A percentile compares a stretch with the other conserved stretches of the same genome.
phyloP scores from a whole-genome alignment of 2,888 invertebrate genomes.

The Eremobia ochroleuca region DNA sequence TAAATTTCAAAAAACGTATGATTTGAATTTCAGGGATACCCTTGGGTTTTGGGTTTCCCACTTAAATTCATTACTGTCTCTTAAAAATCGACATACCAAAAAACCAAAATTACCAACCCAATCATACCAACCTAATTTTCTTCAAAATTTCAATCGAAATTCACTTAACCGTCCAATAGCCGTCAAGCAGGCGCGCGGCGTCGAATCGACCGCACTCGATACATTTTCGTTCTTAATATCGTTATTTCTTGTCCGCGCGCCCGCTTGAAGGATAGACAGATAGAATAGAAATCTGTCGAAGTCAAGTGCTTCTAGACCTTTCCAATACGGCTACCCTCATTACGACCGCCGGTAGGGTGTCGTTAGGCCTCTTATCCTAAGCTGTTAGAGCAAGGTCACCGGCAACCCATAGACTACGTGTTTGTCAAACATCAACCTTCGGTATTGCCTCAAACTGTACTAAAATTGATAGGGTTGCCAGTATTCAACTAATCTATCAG shows the following conservation, averaged over 20 bases:
- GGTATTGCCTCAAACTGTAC: not conserved
- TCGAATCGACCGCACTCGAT: too few species aligned
- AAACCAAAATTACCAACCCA: not conserved
- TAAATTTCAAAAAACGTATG: too few species aligned
- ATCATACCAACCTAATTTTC: too few species aligned
- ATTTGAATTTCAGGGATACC: too few species aligned
- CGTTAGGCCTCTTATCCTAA: slow-evolving; percentile 42
- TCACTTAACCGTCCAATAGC: slow-evolving; percentile 40
- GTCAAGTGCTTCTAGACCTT: slow-evolving; percentile 38
- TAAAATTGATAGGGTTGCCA: slow-evolving; percentile 39
- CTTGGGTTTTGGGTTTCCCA: too few species aligned
- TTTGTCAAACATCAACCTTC: slow-evolving; percentile 47
- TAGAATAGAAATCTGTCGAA: slow-evolving; percentile 36
- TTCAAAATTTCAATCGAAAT: slow-evolving; percentile 43
- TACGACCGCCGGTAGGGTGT: slow-evolving; percentile 32
- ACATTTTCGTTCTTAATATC: too few species aligned
- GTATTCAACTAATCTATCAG: slow-evolving; percentile 21
- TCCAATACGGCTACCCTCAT: slow-evolving; percentile 53
- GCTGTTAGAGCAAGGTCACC: slow-evolving; percentile 34
- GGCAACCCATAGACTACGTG: slow-evolving; percentile 29
- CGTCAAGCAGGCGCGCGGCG: too few species aligned
- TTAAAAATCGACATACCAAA: not conserved
- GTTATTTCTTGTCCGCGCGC: too few species aligned
- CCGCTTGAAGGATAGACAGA: too few species aligned
- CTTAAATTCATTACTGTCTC: not conserved